Evolutionary conservation across 2,888 invertebrate genomes (phyloP), one percentile per base, ranked within the genome.

Genomic region (Heteropelma amictum): DNA sequence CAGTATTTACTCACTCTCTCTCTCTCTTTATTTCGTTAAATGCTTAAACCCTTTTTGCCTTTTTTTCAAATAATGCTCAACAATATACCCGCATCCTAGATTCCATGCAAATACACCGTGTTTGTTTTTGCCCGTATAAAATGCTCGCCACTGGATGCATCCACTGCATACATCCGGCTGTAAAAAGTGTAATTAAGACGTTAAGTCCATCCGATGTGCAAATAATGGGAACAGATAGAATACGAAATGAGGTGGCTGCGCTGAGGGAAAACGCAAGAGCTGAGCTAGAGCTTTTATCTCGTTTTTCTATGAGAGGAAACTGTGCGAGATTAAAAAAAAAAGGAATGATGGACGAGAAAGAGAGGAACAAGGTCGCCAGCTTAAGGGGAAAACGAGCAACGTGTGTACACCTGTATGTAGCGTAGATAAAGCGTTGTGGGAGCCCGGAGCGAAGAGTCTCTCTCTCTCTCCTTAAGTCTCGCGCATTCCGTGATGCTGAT

Each of bases 191-290:
- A 42, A 74, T 74, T 70, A 67, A 74, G 71, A 71, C 72, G 49
- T 77, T 65, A 63, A 67, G 54, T 77, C 40, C 28, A 70, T 47
- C 61, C 56, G 65, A 60, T 54, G 65, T 71, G 67, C 75, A 74
- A 73, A 75, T 77, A 71, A 77, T 69, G 69, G 47, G 60, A 60
- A 65, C n/a, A 61, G 54, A 74, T 64, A 53, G 53, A 74, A 75
- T 67, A 69, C 63, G 58, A 51, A 63, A 67, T 71, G 64, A 64
- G 63, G 42, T 21, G 30, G 17, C 19, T 53, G 58, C 33, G 26
- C 6, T n/a, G 42, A 30, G n/a, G 19, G 38, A 23, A 35, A 51
- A 77, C 19, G 23, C 33, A 42, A 17, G 69, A 70, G 30, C 7
- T 51, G 10, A 38, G 38, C 33, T 38, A 21, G 17, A 7, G n/a